Evolutionary conservation across 2,797 vertebrate genomes (phyloP), one percentile per base, ranked within the genome.

Genomic region (Fistularia tabacaria): DNA sequence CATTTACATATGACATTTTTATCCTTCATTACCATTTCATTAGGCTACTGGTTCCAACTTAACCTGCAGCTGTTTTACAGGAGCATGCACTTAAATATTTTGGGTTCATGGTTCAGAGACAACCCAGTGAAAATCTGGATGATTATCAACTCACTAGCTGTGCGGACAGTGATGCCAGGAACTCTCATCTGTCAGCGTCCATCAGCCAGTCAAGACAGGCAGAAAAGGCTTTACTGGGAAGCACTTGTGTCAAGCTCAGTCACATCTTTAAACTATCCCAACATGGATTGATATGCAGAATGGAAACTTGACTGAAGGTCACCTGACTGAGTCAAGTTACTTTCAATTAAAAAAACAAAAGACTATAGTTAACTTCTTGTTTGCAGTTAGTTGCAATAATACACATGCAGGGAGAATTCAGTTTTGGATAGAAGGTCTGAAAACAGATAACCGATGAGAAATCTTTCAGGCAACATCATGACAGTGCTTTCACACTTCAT

Each of bases 231-330:
- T 59, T 61, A 71, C 75, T 68, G 58, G 58, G 65, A 74, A 73
- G 65, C 66, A 79, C 66, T 51, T 72, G 65, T 63, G 59, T 69
- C 38, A 6, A 59, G 71, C 63, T 73, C 67, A 14, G 46, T 38
- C 36, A 49, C 58, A 72, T 78, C 66, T 80, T 79, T 78, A 65
- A 79, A 77, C 50, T 49, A 57, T 64, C 69, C 25, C 25, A 25
- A 25, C 68, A 41, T 65, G 64, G 69, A 87, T 81, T 51, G 44
- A 71, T 41, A 25, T 37, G 37, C 38, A 12, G 58, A 72, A 71
- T 70, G 65, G 67, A 45, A 56, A 56, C 45, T 58, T 58, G 44
- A 44, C 58, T 76, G 73, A 87, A 81, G 69, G 68, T 78, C 71
- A 67, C 14, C 9, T 7, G 14, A 14, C 52, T 13, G n/a, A 14